Conservation (phyloP, 2,888 invertebrate species). For the Drosophila lutescens region DNA sequence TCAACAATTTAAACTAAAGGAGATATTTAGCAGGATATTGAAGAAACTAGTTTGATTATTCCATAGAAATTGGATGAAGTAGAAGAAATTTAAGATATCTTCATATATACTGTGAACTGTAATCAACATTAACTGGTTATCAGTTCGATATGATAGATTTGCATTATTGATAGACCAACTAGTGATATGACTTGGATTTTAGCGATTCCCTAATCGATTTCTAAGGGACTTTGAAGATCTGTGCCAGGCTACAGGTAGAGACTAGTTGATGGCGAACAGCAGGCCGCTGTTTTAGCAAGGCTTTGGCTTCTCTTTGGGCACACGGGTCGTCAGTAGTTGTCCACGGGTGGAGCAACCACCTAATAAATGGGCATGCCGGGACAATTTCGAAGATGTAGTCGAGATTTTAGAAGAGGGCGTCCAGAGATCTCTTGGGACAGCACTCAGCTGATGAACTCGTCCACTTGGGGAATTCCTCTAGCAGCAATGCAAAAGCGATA, state of each 20-base stretch:
- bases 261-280: constrained; percentile 50
- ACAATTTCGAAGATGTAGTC: constrained; percentile 28
- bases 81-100: background rate
- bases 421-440: constrained; percentile 25
- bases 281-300: constrained; percentile 75
- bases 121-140: background rate
- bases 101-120: too few relatives aligned
- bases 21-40: background rate
- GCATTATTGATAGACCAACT: background rate
- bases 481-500: constrained; percentile 82
- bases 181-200: background rate
- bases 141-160: background rate
- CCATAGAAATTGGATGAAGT: too few relatives aligned
- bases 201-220: background rate
- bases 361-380: constrained; percentile 1
- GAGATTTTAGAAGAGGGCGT: constrained; percentile 56
- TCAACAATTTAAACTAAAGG: too few relatives aligned
- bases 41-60: background rate
- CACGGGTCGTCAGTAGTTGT: constrained; percentile 2
- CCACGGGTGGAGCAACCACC: constrained; percentile 7
- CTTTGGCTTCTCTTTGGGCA: constrained; percentile 40
- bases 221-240: background rate
- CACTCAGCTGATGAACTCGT: constrained; percentile 77
- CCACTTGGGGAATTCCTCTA: constrained; percentile 55
- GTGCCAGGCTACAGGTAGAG: constrained; percentile 68